A percentile compares a stretch with the other conserved stretches of the same genome.
These are phyloP conservation scores for Oncopodura yosiiana DNA, from an alignment of 1,140 invertebrate species.

Conservation along the genomic window DNA sequence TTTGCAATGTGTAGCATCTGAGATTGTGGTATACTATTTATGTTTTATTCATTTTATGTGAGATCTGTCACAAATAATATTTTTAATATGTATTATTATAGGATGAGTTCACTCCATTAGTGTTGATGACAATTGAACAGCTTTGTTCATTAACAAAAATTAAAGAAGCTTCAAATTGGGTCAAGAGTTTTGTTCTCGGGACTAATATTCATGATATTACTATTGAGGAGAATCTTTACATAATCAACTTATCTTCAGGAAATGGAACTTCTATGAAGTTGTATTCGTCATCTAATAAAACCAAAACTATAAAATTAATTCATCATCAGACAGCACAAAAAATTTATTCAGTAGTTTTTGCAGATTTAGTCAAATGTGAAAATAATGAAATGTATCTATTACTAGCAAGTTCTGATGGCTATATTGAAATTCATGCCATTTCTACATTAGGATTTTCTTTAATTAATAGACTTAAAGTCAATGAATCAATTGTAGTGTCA, in stretches of 20 bases:
- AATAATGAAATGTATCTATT: slow-evolving; percentile 7
- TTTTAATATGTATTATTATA: slow-evolving; percentile 3
- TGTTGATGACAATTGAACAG: slow-evolving; percentile 3
- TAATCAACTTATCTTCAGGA: slow-evolving; percentile 10
- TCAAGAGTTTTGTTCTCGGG: not conserved
- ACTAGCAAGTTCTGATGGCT: slow-evolving; percentile 5
- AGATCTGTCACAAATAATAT: not conserved
- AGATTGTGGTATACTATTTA: not conserved
- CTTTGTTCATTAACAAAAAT: slow-evolving; percentile 9
- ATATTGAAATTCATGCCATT: slow-evolving; percentile 12
- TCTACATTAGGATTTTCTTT: slow-evolving; percentile 1
- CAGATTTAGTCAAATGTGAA: slow-evolving; percentile 7
- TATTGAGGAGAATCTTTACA: slow-evolving; percentile 3
- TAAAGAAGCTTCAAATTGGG: slow-evolving; percentile 13
- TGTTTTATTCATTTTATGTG: not conserved
- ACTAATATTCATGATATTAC: too few species aligned
- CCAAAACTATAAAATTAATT: slow-evolving; percentile 5
- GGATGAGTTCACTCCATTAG: slow-evolving; percentile 9
- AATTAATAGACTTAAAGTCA: slow-evolving; percentile 23
- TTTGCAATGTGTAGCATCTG: not conserved
- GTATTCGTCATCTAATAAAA: not conserved
- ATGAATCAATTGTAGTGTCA: not conserved
- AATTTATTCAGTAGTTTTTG: slow-evolving; percentile 11
- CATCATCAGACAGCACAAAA: slow-evolving; percentile 10
- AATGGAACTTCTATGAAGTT: slow-evolving; percentile 21